These are phyloP conservation scores for Lagopus muta DNA, from an alignment of 2,113 vertebrate species.

Conservation along the genomic window DNA sequence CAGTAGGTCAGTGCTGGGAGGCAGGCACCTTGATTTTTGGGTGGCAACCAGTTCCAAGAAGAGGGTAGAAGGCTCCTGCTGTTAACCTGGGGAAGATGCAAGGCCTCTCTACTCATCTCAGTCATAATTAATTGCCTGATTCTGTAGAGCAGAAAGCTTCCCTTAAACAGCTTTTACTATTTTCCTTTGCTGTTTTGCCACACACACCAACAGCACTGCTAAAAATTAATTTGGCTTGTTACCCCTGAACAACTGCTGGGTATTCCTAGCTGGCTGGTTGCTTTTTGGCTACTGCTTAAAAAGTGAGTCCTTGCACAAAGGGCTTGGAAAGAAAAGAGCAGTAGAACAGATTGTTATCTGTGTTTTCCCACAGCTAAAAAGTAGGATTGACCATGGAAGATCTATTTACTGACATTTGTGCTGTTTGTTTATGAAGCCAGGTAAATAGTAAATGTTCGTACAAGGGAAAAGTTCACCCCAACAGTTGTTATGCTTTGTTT, in stretches of 20 bases:
- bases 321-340: neutral
- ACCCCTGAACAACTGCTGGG: neutral
- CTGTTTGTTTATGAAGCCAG: neutral
- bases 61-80: neutral
- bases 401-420: neutral
- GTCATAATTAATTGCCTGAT: neutral
- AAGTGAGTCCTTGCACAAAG: neutral
- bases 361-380: neutral
- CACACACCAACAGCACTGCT: rapidly evolving
- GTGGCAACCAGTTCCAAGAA: neutral
- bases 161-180: neutral
- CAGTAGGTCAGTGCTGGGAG: neutral
- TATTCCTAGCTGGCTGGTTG: neutral
- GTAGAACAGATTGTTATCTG: neutral
- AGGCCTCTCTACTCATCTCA: neutral
- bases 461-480: neutral
- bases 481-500: neutral
- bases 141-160: neutral
- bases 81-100: rapidly evolving
- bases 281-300: neutral
- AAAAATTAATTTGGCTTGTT: neutral
- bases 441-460: neutral
- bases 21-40: neutral
- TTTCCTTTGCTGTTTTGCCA: neutral
- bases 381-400: neutral